Percentiles rank a stretch among this genome's conserved stretches.
Evolutionary conservation across 1,140 invertebrate species (phyloP).

Genomic region (Temnothorax curvispinosus): DNA sequence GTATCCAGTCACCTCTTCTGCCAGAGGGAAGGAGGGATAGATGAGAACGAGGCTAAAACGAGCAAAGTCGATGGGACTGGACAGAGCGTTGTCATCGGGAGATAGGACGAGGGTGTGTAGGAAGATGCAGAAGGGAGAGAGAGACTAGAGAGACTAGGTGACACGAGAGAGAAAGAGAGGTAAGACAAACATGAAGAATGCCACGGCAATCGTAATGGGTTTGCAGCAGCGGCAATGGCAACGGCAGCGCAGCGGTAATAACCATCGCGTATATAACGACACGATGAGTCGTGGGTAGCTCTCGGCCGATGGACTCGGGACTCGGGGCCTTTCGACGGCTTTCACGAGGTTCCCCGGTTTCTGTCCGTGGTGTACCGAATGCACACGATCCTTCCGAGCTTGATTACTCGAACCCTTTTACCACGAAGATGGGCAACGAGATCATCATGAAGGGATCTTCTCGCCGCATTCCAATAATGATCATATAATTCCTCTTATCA

Average conservation of each 20-base stretch:
- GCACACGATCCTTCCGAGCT: conserved; percentile 22
- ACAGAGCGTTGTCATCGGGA: conserved; percentile 30
- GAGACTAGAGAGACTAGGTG: background rate
- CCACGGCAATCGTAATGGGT: conserved; percentile 73
- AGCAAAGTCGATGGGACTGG: conserved; percentile 23
- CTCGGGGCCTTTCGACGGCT: conserved; percentile 54
- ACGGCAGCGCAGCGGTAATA: conserved; percentile 59
- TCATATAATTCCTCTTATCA: background rate
- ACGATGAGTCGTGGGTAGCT: conserved; percentile 74
- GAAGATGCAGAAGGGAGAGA: background rate
- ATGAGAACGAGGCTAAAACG: conserved; percentile 21
- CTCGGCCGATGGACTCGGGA: conserved; percentile 55
- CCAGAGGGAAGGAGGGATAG: background rate
- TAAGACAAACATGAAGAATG: conserved; percentile 64
- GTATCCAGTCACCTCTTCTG: background rate
- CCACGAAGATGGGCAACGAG: background rate
- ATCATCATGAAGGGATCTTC: background rate
- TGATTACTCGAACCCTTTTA: background rate
- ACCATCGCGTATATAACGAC: conserved; percentile 74
- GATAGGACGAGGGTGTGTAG: conserved; percentile 56
- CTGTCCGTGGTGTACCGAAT: conserved; percentile 38
- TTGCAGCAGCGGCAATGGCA: conserved; percentile 65
- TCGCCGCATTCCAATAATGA: background rate
- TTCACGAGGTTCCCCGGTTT: conserved; percentile 70
- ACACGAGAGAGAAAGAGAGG: background rate